phyloP scores from a whole-genome alignment of 2,797 vertebrate genomes.

The Xerus rutilus region DNA sequence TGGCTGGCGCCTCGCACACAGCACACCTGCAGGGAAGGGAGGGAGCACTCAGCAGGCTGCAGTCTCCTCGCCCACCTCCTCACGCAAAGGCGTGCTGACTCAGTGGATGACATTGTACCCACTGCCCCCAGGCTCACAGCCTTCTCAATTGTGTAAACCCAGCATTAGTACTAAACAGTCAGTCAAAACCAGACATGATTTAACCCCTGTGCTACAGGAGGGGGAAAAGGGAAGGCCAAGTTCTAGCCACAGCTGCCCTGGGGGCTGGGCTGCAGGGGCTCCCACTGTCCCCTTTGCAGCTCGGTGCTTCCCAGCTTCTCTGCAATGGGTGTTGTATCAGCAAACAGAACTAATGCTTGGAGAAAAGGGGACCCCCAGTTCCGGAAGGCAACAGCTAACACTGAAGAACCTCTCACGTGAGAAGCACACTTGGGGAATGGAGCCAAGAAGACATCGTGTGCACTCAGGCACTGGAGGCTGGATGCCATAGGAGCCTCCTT shows the following conservation, averaged over 20 bases:
- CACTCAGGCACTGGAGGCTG: background rate
- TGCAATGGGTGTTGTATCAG: background rate
- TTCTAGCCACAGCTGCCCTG: accelerated
- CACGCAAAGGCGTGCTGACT: too few species aligned
- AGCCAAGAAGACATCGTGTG: too few species aligned
- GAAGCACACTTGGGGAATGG: background rate
- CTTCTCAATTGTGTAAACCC: background rate
- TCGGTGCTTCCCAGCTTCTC: background rate
- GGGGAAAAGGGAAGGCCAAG: background rate
- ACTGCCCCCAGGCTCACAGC: background rate
- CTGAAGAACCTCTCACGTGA: background rate
- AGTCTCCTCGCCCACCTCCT: background rate
- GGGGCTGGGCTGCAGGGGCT: background rate
- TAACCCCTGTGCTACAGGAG: background rate
- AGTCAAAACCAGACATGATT: background rate
- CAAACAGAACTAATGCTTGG: background rate
- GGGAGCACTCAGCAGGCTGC: background rate
- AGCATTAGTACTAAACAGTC: background rate
- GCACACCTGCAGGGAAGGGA: slow-evolving; percentile 88
- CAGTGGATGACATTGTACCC: background rate
- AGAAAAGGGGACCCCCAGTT: background rate
- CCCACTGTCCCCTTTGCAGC: background rate
- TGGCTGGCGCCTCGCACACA: slow-evolving; percentile 95
- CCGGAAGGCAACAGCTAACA: background rate
- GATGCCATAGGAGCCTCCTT: accelerated